Conservation (phyloP, 2,797 vertebrate genomes). For the Notoglanidium macrostoma region DNA sequence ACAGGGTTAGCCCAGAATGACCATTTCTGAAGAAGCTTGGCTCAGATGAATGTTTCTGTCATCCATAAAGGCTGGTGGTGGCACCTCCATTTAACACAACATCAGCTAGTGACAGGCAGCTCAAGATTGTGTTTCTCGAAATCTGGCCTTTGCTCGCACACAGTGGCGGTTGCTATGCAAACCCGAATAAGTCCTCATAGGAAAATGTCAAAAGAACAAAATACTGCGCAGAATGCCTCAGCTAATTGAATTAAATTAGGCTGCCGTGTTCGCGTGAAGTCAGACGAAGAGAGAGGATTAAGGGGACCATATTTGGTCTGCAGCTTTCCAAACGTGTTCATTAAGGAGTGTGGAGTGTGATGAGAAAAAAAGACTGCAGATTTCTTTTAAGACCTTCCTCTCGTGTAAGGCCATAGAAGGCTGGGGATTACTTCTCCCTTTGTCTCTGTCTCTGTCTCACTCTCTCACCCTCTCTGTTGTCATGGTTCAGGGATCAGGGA, state of each 20-base stretch:
- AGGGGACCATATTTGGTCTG: constrained; percentile 47
- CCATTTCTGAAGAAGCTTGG: constrained; percentile 27
- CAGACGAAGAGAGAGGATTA: not conserved
- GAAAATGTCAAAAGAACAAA: constrained; percentile 45
- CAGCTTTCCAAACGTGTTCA: constrained; percentile 40
- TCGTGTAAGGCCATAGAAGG: constrained; percentile 71
- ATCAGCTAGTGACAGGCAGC: constrained; percentile 73
- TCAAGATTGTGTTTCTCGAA: constrained; percentile 23
- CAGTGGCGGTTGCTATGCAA: constrained; percentile 23
- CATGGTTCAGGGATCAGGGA: constrained; percentile 69
- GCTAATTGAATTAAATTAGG: constrained; percentile 43
- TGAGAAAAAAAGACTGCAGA: constrained; percentile 9
- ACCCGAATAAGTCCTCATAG: constrained; percentile 39
- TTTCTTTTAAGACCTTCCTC: not conserved
- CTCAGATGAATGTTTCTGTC: constrained; percentile 62
- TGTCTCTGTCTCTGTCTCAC: constrained; percentile 3
- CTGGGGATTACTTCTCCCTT: constrained; percentile 43
- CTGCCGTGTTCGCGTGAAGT: constrained; percentile 14
- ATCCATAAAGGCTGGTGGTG: constrained; percentile 68
- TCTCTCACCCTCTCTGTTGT: constrained; percentile 61
- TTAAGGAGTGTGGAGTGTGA: constrained; percentile 47
- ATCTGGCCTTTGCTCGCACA: constrained; percentile 5
- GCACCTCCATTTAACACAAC: constrained; percentile 70
- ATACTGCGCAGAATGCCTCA: constrained; percentile 18
- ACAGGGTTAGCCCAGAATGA: constrained; percentile 9